These are phyloP conservation scores for Oligia latruncula DNA, from an alignment of 2,888 invertebrate species.

Conservation along the genomic window DNA sequence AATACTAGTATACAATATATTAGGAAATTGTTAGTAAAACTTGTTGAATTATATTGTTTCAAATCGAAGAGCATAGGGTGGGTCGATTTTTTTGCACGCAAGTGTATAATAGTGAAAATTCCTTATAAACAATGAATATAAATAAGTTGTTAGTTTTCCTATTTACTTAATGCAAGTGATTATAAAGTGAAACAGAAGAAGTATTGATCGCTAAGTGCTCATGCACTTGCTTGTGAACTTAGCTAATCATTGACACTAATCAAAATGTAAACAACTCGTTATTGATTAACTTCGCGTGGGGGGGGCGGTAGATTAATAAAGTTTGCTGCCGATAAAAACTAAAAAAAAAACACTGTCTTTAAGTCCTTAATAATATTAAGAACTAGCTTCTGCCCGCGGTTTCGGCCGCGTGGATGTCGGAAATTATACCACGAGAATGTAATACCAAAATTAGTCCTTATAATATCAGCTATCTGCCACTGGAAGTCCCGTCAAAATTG, in stretches of 20 bases:
- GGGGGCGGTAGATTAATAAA: conserved; percentile 32
- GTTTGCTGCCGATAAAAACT: not conserved
- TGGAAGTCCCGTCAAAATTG: no score
- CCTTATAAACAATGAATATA: not conserved
- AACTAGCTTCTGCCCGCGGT: not conserved
- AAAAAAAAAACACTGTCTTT: no score
- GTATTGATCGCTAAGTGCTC: conserved; percentile 53
- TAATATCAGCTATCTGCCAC: no score
- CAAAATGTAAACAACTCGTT: conserved; percentile 48
- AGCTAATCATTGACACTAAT: conserved; percentile 45
- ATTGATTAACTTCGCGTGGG: conserved; percentile 41
- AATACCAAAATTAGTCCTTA: no score
- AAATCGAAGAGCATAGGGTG: no score
- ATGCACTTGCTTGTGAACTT: conserved; percentile 41
- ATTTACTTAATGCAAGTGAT: conserved; percentile 6
- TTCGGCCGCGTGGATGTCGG: not conserved
- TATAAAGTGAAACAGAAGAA: conserved; percentile 12
- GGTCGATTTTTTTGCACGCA: no score
- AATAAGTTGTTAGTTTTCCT: not conserved
- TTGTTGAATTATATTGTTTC: no score
- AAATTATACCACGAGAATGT: not conserved
- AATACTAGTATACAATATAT: no score
- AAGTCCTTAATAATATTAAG: no score
- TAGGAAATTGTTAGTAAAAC: no score
- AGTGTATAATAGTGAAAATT: not conserved